These are phyloP conservation scores for Vanessa atalanta DNA, from an alignment of 1,140 invertebrate species.

Conservation along the genomic window DNA sequence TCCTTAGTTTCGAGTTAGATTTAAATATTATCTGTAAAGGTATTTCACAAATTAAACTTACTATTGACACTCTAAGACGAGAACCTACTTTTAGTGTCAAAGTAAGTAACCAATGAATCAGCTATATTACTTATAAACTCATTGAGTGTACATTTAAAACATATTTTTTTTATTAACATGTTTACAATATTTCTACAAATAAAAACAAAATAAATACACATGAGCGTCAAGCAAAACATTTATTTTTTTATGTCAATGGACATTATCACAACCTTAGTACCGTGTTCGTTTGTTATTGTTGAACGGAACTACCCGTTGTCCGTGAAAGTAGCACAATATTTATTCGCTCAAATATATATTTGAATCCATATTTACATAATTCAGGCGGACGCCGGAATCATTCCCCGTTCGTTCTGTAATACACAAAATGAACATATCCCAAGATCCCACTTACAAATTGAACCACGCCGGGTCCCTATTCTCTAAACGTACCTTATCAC, in stretches of 20 bases:
- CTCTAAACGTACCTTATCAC: constrained; percentile 34
- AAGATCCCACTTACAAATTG: constrained; percentile 79
- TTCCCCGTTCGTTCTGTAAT: constrained; percentile 69
- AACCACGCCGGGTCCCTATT: constrained; percentile 61
- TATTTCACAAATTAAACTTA: no score
- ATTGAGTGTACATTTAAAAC: no score
- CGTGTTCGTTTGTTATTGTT: constrained; percentile 12
- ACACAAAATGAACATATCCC: constrained; percentile 78
- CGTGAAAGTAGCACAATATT: constrained; percentile 45
- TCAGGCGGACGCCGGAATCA: constrained; percentile 59
- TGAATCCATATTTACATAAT: constrained; percentile 75
- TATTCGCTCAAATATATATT: constrained; percentile 61
- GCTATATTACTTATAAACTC: no score
- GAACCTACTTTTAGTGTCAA: no score
- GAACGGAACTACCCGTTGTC: constrained; percentile 18
- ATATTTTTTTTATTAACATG: no score
- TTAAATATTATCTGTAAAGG: no score
- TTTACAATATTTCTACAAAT: no score
- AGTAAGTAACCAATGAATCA: no score
- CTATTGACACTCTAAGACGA: no score
- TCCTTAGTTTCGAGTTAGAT: no score
- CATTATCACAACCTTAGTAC: not conserved
- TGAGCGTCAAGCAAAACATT: constrained; percentile 6
- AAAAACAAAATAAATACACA: not conserved
- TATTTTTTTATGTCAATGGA: not conserved